Evolutionary conservation across 2,888 invertebrate species (phyloP).

Genomic region (Oscheius sp.): DNA sequence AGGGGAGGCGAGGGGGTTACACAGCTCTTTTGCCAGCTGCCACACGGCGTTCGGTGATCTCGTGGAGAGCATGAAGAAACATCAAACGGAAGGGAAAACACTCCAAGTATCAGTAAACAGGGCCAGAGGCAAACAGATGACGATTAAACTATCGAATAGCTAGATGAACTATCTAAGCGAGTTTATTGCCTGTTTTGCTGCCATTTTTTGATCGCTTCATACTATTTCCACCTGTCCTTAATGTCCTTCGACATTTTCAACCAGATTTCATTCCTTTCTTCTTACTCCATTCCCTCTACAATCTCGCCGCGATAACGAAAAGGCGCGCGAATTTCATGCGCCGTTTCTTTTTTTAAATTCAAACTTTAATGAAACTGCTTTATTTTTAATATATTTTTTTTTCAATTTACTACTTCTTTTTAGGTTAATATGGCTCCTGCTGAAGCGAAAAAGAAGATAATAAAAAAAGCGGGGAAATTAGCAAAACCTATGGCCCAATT

Average conservation of each 20-base stretch:
- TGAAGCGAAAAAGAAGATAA: constrained; percentile 76
- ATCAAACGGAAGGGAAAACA: constrained; percentile 5
- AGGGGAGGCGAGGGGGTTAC: background rate
- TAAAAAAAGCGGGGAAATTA: constrained; percentile 60
- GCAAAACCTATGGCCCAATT: constrained; percentile 50
- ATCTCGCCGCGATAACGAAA: background rate
- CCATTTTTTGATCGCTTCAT: too few species aligned
- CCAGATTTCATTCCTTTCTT: background rate
- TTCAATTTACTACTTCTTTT: constrained; percentile 1
- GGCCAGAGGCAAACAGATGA: too few species aligned
- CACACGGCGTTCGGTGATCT: background rate
- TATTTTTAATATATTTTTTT: background rate
- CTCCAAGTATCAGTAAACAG: too few species aligned
- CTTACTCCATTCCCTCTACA: background rate
- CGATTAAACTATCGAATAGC: too few species aligned
- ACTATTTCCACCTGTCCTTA: background rate
- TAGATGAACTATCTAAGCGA: too few species aligned
- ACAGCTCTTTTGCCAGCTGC: too few species aligned
- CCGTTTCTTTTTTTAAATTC: background rate
- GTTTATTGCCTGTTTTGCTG: too few species aligned
- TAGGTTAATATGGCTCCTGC: constrained; percentile 39
- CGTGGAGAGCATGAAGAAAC: background rate
- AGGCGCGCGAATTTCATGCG: background rate
- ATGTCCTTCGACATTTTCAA: background rate
- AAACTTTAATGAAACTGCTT: background rate